Base-by-base conservation (phyloP, 2,113 vertebrate species). In the Azemiops feae region DNA sequence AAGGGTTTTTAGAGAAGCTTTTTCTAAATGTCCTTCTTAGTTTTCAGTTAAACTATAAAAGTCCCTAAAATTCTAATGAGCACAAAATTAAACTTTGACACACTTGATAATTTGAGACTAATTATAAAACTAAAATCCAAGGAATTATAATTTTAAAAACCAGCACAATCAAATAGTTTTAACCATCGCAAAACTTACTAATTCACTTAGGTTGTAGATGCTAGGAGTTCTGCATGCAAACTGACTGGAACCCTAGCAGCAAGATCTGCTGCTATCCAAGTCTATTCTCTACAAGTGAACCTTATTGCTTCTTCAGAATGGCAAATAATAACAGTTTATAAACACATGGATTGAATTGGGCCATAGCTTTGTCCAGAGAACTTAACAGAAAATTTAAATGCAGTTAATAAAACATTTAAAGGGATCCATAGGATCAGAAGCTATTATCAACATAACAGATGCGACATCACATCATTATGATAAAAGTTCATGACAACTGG, bases 91-190 rank as follows among this genome's bases (percentile, higher is more conserved):
- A 94, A 89, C 89, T 52, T 25, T 95, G 91, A 87, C 89, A 69
- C 92, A 93, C 89, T 95, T 93, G 92, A 97, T 91, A 93, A 86
- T 89, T 0, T 85, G 27, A 54, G 58, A 94, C 64, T 91, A 93
- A 92, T 94, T 94, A 92, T 81, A 22, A 88, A 96, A 97, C 94
- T 89, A 93, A 91, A 81, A 81, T n/a, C 92, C n/a, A 20, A 74
- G 6, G 16, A 39, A 74, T 20, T 74, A 16, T 74, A 39, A 74
- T 8, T 8, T 74, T 39, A 34, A 74, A 74, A 74, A 89, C 34
- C 93, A 97, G 94, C 94, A 81, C 12, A 93, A 16, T 39, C 43
- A 47, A 30, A 25, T 93, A 94, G 91, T 93, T 54, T 95, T 60
- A 85, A 92, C 92, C 92, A 92, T 69, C 93, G 9, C 16, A 43